A percentile compares a stretch with the other conserved stretches of the same genome.
phyloP scores from a whole-genome alignment of 1,140 invertebrate species.

The Micrasema longulum region DNA sequence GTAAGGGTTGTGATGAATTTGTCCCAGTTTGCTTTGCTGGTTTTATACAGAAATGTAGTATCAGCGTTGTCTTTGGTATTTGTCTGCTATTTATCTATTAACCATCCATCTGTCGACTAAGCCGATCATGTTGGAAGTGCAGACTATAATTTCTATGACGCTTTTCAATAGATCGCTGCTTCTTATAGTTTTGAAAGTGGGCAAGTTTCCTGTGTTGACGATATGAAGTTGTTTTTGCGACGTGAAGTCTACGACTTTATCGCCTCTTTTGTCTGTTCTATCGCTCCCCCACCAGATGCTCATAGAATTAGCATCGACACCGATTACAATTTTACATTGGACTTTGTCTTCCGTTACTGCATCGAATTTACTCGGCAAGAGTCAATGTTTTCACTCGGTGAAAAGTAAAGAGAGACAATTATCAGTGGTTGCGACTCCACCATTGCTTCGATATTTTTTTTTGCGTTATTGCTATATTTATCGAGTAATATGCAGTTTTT shows the following conservation, averaged over 20 bases:
- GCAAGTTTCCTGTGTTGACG: neutral
- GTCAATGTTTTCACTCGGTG: neutral
- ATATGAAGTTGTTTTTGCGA: neutral
- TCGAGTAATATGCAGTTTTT: too few relatives aligned
- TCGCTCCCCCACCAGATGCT: neutral
- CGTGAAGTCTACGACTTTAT: neutral
- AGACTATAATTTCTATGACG: neutral
- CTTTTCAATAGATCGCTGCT: neutral
- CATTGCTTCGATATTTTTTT: too few relatives aligned
- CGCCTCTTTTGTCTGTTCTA: neutral
- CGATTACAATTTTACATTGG: neutral
- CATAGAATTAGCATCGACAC: neutral
- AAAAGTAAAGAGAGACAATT: neutral
- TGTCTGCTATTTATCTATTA: neutral
- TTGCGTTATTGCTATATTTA: too few relatives aligned
- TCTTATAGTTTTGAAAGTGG: neutral
- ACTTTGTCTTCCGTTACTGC: neutral
- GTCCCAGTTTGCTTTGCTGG: conserved; percentile 3
- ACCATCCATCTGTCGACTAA: neutral
- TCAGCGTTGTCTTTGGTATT: neutral
- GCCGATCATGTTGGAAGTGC: neutral
- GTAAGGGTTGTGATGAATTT: neutral
- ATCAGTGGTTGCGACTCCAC: neutral
- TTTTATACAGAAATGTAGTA: neutral
- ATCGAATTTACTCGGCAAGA: neutral